Conservation (phyloP, 1,140 invertebrate genomes). For the Arion vulgaris region DNA sequence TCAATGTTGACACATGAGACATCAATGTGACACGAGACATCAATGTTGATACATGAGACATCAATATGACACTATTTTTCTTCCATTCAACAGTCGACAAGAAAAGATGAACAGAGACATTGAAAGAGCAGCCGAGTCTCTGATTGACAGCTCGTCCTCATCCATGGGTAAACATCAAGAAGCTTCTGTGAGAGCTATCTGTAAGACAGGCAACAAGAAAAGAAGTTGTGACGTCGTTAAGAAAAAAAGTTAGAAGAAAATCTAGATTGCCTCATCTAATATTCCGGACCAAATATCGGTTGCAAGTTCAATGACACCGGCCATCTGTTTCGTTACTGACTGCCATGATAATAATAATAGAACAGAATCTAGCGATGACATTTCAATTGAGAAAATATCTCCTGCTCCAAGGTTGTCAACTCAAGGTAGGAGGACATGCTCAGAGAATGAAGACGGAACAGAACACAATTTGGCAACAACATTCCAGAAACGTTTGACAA, state of each 20-base stretch:
- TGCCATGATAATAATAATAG: not conserved
- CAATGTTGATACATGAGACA: not conserved
- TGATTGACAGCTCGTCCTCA: constrained; percentile 14
- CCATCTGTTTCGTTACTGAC: not conserved
- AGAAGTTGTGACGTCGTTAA: not conserved
- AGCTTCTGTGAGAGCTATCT: not conserved
- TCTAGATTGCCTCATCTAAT: not conserved
- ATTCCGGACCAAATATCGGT: not conserved
- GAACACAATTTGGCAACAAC: not conserved
- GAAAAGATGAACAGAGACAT: constrained; percentile 24
- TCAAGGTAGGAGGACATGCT: not conserved
- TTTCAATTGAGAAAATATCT: not conserved
- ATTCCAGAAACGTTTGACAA: not conserved
- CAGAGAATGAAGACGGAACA: not conserved
- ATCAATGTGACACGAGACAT: not conserved
- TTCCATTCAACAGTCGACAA: not conserved
- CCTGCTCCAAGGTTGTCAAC: not conserved
- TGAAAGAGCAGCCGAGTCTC: constrained; percentile 9
- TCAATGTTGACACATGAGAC: not conserved
- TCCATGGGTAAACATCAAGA: not conserved
- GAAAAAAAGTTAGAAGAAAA: not conserved
- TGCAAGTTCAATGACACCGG: not conserved
- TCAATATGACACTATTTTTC: not conserved
- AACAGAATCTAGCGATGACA: not conserved
- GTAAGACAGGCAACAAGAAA: too few relatives aligned